Conservation (phyloP, 2,113 vertebrate species). For the Podarcis raffonei region DNA sequence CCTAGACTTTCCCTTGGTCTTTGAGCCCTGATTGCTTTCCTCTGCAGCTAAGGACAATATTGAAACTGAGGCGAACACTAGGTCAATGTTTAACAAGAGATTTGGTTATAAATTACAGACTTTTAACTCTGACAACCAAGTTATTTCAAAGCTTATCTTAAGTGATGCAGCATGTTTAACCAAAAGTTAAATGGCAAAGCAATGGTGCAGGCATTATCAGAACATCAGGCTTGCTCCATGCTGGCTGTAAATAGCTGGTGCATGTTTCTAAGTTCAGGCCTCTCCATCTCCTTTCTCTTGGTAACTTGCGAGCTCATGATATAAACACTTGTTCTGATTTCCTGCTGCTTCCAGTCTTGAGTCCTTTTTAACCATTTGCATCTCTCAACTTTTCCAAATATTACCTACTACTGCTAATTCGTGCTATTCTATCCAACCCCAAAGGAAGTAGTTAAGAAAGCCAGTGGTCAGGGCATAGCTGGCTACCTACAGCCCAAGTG, state of each 20-base stretch:
- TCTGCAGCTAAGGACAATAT: neutral
- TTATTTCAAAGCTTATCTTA: neutral
- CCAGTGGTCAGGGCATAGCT: neutral
- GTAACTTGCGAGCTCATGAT: neutral
- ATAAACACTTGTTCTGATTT: neutral
- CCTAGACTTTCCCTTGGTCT: neutral
- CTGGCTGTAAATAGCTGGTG: neutral
- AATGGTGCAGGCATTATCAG: neutral
- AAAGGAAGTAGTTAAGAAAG: neutral
- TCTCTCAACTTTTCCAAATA: neutral
- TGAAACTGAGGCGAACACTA: neutral
- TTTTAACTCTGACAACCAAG: neutral
- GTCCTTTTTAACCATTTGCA: neutral
- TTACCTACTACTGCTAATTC: neutral
- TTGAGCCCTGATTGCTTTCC: neutral
- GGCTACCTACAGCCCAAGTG: neutral
- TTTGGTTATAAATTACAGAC: neutral
- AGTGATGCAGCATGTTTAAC: neutral
- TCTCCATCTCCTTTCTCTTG: neutral
- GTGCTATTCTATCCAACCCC: neutral
- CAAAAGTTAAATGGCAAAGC: neutral
- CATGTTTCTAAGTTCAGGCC: neutral
- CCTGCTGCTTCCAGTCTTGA: neutral
- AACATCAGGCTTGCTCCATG: neutral
- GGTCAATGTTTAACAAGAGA: neutral